Percentiles rank a stretch among this genome's conserved stretches.
These are phyloP conservation scores for Lycophotia porphyrea DNA, from an alignment of 2,888 invertebrate species.

Conservation along the genomic window DNA sequence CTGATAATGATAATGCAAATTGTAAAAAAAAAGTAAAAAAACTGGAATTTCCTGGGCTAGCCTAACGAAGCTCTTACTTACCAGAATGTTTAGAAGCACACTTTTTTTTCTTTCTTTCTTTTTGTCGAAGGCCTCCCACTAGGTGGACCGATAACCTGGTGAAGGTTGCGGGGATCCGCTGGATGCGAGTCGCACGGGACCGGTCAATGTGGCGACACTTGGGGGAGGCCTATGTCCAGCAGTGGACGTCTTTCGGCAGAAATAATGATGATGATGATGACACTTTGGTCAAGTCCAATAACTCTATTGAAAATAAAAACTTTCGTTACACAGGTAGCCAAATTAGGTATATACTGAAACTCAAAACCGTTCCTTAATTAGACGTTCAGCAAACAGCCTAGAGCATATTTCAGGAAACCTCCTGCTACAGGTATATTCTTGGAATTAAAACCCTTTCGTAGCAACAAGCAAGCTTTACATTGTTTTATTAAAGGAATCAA, in stretches of 20 bases:
- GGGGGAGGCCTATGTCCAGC: no score
- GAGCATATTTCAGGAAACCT: neutral
- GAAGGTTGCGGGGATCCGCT: no score
- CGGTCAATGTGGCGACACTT: no score
- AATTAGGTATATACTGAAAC: neutral
- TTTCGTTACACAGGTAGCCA: neutral
- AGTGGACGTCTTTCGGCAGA: no score
- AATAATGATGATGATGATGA: no score
- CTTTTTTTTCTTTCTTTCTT: no score
- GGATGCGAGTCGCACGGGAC: no score
- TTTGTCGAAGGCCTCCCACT: no score
- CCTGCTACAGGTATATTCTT: neutral
- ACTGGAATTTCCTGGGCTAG: no score
- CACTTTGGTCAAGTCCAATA: neutral
- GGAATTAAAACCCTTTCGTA: neutral
- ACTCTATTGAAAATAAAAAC: neutral
- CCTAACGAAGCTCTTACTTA: neutral
- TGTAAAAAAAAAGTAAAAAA: no score
- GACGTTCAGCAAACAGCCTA: neutral
- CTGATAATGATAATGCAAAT: neutral
- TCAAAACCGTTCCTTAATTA: neutral
- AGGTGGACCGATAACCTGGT: no score
- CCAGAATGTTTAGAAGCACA: neutral
- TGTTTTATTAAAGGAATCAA: neutral
- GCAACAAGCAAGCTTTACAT: no score